Conservation (phyloP, 1,140 invertebrate species). For the Argopecten irradians region DNA sequence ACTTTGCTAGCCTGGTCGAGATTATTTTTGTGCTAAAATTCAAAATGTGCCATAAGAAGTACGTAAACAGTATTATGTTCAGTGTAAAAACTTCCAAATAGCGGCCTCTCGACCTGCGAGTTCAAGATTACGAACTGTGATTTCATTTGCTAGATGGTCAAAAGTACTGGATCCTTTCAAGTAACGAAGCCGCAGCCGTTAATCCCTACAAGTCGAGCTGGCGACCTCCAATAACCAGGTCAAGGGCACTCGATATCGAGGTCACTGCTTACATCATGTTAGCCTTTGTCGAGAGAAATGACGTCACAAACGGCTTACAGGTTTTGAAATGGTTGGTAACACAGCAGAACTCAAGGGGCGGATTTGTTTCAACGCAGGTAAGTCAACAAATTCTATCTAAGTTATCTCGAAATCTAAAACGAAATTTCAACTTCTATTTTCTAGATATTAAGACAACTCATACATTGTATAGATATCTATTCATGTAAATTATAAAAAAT, state of each 20-base stretch:
- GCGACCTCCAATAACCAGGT: background rate
- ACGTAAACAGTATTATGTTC: too few relatives aligned
- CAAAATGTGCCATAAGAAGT: too few relatives aligned
- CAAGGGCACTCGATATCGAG: slow-evolving; percentile 84
- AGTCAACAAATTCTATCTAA: too few relatives aligned
- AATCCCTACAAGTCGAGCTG: background rate
- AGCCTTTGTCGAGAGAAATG: slow-evolving; percentile 77
- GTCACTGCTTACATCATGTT: slow-evolving; percentile 90
- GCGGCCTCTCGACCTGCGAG: background rate
- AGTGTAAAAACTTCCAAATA: background rate
- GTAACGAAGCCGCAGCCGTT: background rate
- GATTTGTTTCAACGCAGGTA: slow-evolving; percentile 85
- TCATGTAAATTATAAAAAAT: too few relatives aligned
- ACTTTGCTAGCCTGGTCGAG: too few relatives aligned
- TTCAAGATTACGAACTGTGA: background rate
- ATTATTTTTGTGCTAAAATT: too few relatives aligned
- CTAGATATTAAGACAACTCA: too few relatives aligned
- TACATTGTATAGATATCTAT: too few relatives aligned
- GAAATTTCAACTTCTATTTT: too few relatives aligned
- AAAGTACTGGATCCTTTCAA: slow-evolving; percentile 19
- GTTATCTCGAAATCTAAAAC: too few relatives aligned
- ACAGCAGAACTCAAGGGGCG: slow-evolving; percentile 86
- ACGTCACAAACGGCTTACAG: slow-evolving; percentile 39
- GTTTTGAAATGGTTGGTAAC: slow-evolving; percentile 88
- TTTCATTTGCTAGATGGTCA: background rate